Evolutionary conservation across 2,888 invertebrate genomes (phyloP).

Genomic region (Polydrusus cervinus): DNA sequence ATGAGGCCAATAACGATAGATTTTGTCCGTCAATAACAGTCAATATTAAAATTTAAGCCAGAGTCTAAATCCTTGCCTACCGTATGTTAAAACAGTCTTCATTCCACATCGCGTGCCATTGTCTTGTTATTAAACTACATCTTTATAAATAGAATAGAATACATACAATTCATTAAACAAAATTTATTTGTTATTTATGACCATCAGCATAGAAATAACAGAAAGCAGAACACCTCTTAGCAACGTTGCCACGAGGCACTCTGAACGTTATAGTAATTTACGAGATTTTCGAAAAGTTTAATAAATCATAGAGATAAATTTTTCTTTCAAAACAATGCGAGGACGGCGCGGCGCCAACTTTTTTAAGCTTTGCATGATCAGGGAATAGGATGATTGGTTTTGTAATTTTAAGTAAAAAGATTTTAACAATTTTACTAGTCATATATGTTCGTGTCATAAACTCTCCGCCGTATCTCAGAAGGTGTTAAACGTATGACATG

Average conservation of each 20-base stretch:
- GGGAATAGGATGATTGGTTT: too few species aligned
- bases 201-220: slow-evolving; percentile 23
- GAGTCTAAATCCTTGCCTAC: not conserved
- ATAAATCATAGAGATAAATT: slow-evolving; percentile 14
- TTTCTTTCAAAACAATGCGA: slow-evolving; percentile 1
- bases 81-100: not conserved
- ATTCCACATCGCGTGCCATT: slow-evolving; percentile 4
- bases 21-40: too few species aligned
- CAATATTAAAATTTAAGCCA: too few species aligned
- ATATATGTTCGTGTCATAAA: too few species aligned
- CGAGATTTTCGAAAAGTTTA: slow-evolving; percentile 12
- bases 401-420: too few species aligned
- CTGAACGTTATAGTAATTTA: slow-evolving; percentile 4
- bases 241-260: slow-evolving; percentile 6
- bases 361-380: not conserved
- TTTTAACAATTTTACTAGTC: too few species aligned
- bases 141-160: slow-evolving; percentile 24
- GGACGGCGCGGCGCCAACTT: slow-evolving; percentile 16
- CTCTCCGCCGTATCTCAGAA: too few species aligned
- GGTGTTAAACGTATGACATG: too few species aligned
- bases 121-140: slow-evolving; percentile 11
- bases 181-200: slow-evolving; percentile 29
- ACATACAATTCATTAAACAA: slow-evolving; percentile 16
- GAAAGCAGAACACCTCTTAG: slow-evolving; percentile 22
- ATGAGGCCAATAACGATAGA: too few species aligned